Percentiles rank a stretch among this genome's conserved stretches.
These are phyloP conservation scores for Agapostemon virescens DNA, from an alignment of 2,888 invertebrate species.

Conservation along the genomic window DNA sequence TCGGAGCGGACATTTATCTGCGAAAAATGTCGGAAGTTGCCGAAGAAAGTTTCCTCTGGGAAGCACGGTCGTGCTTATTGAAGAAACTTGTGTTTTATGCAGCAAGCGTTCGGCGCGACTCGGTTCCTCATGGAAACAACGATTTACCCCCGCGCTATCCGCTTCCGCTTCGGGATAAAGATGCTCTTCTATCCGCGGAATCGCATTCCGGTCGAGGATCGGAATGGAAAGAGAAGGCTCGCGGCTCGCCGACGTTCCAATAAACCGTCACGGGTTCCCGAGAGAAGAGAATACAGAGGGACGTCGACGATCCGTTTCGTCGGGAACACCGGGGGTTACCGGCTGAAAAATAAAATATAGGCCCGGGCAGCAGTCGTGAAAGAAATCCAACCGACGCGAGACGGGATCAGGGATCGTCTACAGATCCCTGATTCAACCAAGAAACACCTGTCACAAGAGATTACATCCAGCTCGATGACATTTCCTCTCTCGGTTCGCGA, in stretches of 20 bases:
- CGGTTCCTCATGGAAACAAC: not conserved
- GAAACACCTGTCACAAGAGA: slow-evolving; percentile 28
- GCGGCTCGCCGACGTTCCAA: not conserved
- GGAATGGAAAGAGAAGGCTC: not conserved
- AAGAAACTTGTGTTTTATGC: slow-evolving; percentile 20
- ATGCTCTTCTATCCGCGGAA: not conserved
- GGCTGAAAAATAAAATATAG: slow-evolving; percentile 19
- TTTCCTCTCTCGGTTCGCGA: slow-evolving; percentile 16
- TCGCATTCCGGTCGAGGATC: not conserved
- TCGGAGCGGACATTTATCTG: not conserved
- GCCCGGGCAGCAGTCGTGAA: not conserved
- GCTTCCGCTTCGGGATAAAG: not conserved
- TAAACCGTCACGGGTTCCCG: not conserved
- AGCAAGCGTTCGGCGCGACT: not conserved
- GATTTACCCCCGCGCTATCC: not conserved
- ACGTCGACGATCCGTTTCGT: not conserved
- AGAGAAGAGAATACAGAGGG: not conserved
- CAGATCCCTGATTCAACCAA: not conserved
- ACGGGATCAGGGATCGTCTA: slow-evolving; percentile 19
- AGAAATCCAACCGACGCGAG: slow-evolving; percentile 13
- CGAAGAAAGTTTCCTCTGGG: slow-evolving; percentile 9
- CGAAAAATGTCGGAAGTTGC: slow-evolving; percentile 3
- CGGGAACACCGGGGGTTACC: slow-evolving; percentile 3
- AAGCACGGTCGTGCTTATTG: slow-evolving; percentile 12
- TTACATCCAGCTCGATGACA: slow-evolving; percentile 1